Conservation (phyloP, 2,797 vertebrate species). For the Anas bernieri region DNA sequence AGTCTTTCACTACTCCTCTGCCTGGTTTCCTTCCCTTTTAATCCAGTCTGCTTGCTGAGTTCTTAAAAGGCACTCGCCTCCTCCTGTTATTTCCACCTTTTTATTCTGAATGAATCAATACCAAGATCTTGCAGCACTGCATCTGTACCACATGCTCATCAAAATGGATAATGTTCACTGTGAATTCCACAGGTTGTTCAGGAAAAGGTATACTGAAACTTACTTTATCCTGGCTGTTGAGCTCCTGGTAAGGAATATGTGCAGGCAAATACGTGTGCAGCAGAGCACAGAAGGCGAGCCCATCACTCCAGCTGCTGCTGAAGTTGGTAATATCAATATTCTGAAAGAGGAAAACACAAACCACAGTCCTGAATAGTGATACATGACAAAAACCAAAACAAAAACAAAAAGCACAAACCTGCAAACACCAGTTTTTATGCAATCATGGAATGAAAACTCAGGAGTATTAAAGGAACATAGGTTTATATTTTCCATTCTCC, state of each 20-base stretch:
- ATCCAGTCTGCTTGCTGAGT: neutral
- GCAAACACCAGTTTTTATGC: neutral
- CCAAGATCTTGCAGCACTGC: neutral
- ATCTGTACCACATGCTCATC: neutral
- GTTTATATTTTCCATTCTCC: neutral
- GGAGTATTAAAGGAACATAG: neutral
- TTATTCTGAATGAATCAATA: neutral
- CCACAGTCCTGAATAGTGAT: neutral
- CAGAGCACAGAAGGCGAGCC: constrained; percentile 90
- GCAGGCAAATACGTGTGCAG: constrained; percentile 91
- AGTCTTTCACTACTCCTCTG: neutral
- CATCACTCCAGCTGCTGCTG: constrained; percentile 94
- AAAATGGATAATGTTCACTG: neutral
- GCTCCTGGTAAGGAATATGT: constrained; percentile 92
- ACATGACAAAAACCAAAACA: neutral
- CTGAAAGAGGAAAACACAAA: constrained; percentile 70
- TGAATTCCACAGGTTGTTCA: neutral
- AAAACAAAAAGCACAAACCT: neutral
- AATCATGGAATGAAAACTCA: neutral
- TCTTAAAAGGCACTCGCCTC: neutral
- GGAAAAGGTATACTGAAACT: neutral
- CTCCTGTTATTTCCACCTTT: neutral
- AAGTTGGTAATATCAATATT: constrained; percentile 94
- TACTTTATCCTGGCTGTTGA: constrained; percentile 93
- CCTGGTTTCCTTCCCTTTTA: neutral